These are phyloP conservation scores for Lordiphosa collinella DNA, from an alignment of 1,140 invertebrate species.

Conservation along the genomic window DNA sequence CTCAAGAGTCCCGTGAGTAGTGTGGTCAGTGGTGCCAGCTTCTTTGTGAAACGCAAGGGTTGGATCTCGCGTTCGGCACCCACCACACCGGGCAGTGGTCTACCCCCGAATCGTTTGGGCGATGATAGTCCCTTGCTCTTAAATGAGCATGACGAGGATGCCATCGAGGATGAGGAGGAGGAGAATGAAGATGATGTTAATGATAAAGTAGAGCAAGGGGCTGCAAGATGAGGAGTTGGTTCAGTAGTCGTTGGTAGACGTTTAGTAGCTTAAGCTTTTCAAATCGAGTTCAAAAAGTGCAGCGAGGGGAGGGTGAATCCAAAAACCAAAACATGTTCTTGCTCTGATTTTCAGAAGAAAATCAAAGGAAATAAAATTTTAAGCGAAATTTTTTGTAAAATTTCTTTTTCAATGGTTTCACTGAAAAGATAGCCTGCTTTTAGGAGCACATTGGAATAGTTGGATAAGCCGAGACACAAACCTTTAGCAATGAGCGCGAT, in stretches of 20 bases:
- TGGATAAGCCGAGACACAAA: no score
- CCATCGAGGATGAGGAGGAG: constrained; percentile 64
- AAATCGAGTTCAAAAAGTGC: no score
- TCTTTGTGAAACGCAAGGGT: constrained; percentile 79
- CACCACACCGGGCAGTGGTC: constrained; percentile 84
- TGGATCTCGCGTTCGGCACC: constrained; percentile 88
- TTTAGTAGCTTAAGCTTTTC: constrained; percentile 2
- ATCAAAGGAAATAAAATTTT: no score
- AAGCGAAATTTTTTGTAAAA: no score
- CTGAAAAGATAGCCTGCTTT: no score
- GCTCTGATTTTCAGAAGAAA: no score
- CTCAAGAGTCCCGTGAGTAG: constrained; percentile 72
- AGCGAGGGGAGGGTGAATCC: no score
- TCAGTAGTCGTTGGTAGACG: constrained; percentile 1
- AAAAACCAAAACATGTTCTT: no score
- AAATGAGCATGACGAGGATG: constrained; percentile 81
- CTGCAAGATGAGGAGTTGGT: constrained; percentile 10
- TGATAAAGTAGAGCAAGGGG: background rate
- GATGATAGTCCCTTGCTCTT: constrained; percentile 83
- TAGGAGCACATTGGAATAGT: no score
- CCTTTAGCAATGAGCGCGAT: no score
- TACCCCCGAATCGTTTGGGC: constrained; percentile 80
- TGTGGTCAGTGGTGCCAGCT: constrained; percentile 61
- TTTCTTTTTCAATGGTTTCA: no score
- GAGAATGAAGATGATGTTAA: constrained; percentile 9